Percentiles rank a stretch among this genome's conserved stretches.
Evolutionary conservation across 2,888 invertebrate species (phyloP).

Genomic region (Xestobium rufovillosum): DNA sequence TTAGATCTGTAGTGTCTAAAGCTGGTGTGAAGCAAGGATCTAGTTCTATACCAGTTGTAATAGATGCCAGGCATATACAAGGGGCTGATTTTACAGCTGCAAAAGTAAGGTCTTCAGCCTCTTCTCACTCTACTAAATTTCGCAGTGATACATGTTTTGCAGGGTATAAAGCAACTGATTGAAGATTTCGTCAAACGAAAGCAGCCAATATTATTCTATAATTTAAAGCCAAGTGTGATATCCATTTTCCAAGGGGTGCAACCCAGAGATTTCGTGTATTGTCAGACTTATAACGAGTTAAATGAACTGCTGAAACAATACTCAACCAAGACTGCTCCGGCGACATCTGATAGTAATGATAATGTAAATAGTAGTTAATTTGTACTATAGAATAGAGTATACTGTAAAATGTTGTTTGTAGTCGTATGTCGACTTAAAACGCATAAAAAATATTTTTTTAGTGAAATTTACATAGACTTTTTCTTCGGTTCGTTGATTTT

Average conservation of each 20-base stretch:
- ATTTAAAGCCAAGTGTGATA: constrained; percentile 52
- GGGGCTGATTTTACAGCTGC: constrained; percentile 62
- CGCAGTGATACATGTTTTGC: constrained; percentile 24
- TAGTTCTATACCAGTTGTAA: constrained; percentile 51
- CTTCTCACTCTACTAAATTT: too few species aligned
- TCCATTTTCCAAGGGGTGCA: constrained; percentile 52
- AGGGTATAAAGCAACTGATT: constrained; percentile 56
- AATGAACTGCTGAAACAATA: constrained; percentile 47
- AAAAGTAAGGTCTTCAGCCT: constrained; percentile 41
- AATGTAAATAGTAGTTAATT: too few species aligned
- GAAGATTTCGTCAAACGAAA: constrained; percentile 52
- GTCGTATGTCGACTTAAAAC: too few species aligned
- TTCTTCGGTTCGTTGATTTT: too few species aligned
- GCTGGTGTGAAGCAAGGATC: constrained; percentile 55
- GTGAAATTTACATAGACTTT: too few species aligned
- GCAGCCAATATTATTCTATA: constrained; percentile 51
- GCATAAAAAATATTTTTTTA: too few species aligned
- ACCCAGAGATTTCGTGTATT: constrained; percentile 49
- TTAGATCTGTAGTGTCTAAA: constrained; percentile 62
- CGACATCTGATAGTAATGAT: constrained; percentile 1
- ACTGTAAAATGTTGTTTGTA: too few species aligned
- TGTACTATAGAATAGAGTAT: too few species aligned
- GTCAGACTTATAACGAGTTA: constrained; percentile 48
- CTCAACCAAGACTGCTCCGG: constrained; percentile 13
- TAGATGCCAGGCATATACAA: constrained; percentile 56